Evolutionary conservation across 2,797 vertebrate species (phyloP), one percentile per base, ranked within the genome.

Genomic region (Pangasius sanitwongsei): DNA sequence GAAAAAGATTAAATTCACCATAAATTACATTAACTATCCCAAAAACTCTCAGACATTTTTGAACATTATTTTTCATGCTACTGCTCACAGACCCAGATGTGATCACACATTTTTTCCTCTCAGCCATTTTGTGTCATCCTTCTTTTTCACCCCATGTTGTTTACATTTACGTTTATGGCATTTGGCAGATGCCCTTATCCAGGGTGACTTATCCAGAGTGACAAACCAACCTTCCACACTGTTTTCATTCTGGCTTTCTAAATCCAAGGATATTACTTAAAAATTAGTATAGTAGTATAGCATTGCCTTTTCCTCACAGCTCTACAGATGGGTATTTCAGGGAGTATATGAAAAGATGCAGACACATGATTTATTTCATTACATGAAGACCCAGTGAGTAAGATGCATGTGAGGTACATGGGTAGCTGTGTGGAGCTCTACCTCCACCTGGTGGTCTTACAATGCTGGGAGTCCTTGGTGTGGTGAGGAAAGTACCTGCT

Each of bases 401-500:
- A 28, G 57, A 34, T 59, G 74, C 86, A 0, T 57, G 0, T 85
- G 55, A 48, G 61, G 12, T 11, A 48, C 85, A 91, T 93, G 67
- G 59, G 9, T 11, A 53, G 85, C 90, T 93, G 75, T 59, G 8
- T 88, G 93, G 92, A 92, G 86, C 93, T 96, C 91, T 93, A 95
- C 93, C 95, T 93, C 78, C 96, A 94, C 92, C 96, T 95, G 91
- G 91, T 94, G 96, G 91, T n/a, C 67, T 18, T 28, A 44, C 28
- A 48, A 13, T 31, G 0, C 7, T 34, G 23, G 8, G 48, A 12
- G 0, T 13, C 16, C 16, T 48, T 34, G 18, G 6, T 18, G 53
- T 28, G 2, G 57, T 86, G 28, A 84, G 77, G 48, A 69, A 88
- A 87, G 67, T 34, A 9, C n/a, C 78, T 57, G 50, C 31, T 75